These are phyloP conservation scores for Desoria tigrina DNA, from an alignment of 2,888 invertebrate species.

Conservation along the genomic window DNA sequence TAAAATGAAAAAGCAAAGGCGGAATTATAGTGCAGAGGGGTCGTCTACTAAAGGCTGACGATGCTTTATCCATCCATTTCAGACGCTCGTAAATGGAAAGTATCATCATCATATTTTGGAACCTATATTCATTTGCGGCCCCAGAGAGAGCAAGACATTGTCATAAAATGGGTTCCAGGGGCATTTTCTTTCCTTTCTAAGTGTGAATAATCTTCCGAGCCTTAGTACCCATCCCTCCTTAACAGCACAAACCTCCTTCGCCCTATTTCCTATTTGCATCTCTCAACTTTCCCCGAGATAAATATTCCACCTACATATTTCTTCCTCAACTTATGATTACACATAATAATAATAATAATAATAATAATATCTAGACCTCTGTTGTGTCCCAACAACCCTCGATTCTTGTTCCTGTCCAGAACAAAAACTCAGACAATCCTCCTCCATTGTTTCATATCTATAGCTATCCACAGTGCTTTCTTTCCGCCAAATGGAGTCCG, in stretches of 20 bases:
- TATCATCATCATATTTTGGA: slow-evolving; percentile 43
- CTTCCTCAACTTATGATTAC: too few species aligned
- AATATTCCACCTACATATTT: too few species aligned
- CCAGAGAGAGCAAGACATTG: slow-evolving; percentile 47
- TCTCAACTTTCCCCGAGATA: too few species aligned
- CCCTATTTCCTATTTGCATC: too few species aligned
- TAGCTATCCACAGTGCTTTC: not conserved
- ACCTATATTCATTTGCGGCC: slow-evolving; percentile 43
- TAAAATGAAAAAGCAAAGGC: slow-evolving; percentile 6
- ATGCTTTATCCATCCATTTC: slow-evolving; percentile 47
- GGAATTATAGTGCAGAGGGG: slow-evolving; percentile 6
- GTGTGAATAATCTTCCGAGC: slow-evolving; percentile 48
- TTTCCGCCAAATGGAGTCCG: slow-evolving; percentile 30
- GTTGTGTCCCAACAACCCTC: too few species aligned
- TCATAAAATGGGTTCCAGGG: slow-evolving; percentile 47
- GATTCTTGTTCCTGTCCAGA: too few species aligned
- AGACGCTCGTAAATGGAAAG: slow-evolving; percentile 50
- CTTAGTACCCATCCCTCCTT: too few species aligned
- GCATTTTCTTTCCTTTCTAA: slow-evolving; percentile 42
- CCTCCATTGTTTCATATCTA: slow-evolving; percentile 2
- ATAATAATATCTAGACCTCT: slow-evolving; percentile 7
- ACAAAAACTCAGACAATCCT: slow-evolving; percentile 1
- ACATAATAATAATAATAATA: slow-evolving; percentile 10
- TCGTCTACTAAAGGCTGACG: slow-evolving; percentile 22
- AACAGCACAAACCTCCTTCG: too few species aligned